These are phyloP conservation scores for Penaeus japonicus DNA, from an alignment of 1,140 invertebrate genomes.

Conservation along the genomic window DNA sequence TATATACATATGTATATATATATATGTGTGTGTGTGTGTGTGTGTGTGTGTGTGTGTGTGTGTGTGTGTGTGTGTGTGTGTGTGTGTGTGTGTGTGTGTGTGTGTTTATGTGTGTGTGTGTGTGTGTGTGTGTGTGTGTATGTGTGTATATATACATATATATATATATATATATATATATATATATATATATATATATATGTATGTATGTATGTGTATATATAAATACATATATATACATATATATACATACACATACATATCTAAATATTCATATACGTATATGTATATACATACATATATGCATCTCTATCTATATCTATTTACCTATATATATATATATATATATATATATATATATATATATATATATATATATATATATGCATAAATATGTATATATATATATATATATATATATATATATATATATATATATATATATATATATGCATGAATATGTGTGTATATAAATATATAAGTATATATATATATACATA, in stretches of 20 bases:
- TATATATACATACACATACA: neutral
- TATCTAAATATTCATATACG: neutral
- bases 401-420: neutral
- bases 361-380: slow-evolving; percentile 1
- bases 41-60: too few relatives aligned
- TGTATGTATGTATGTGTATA: neutral
- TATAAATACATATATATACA: neutral
- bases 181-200: neutral
- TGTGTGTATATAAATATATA: neutral
- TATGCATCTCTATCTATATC: neutral
- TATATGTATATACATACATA: neutral
- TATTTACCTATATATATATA: neutral
- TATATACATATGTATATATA: too few relatives aligned
- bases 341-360: neutral
- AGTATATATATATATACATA: neutral
- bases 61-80: neutral
- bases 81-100: neutral
- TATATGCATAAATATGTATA: neutral
- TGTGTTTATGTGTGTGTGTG: neutral
- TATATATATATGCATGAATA: neutral
- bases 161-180: neutral
- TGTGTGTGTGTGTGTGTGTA: neutral
- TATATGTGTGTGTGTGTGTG: too few relatives aligned
- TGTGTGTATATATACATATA: neutral
- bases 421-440: slow-evolving; percentile 4